Conservation (phyloP, 2,888 invertebrate genomes). For the Acanthosepion lycidas region DNA sequence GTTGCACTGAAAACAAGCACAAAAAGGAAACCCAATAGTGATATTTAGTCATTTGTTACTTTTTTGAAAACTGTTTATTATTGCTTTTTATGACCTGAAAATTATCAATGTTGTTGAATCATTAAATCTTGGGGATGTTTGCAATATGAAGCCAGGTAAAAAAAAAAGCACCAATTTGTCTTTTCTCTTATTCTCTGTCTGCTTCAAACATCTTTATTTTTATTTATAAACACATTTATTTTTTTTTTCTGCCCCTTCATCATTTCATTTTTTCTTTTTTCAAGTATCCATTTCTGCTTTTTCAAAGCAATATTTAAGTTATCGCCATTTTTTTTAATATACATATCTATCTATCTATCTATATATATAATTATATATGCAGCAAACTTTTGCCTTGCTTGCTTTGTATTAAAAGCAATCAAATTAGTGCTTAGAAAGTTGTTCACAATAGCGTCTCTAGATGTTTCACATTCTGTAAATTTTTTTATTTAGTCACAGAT, state of each 20-base stretch:
- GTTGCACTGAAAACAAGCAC: neutral
- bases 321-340: neutral
- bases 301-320: neutral
- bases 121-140: neutral
- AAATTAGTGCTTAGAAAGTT: conserved; percentile 2
- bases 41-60: neutral
- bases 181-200: neutral
- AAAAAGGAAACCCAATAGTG: neutral
- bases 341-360: neutral
- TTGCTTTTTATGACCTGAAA: neutral
- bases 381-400: conserved; percentile 21
- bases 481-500: neutral
- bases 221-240: neutral
- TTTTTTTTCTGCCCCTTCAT: conserved; percentile 25
- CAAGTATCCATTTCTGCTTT: conserved; percentile 33
- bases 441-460: neutral
- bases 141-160: conserved; percentile 33
- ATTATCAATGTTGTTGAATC: neutral
- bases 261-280: neutral
- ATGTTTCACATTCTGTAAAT: neutral
- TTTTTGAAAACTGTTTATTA: neutral
- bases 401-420: neutral
- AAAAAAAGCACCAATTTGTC: conserved; percentile 2
- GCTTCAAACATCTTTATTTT: neutral
- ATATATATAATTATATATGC: conserved; percentile 34